phyloP scores from a whole-genome alignment of 1,140 invertebrate genomes.

The Augochlora pura region DNA sequence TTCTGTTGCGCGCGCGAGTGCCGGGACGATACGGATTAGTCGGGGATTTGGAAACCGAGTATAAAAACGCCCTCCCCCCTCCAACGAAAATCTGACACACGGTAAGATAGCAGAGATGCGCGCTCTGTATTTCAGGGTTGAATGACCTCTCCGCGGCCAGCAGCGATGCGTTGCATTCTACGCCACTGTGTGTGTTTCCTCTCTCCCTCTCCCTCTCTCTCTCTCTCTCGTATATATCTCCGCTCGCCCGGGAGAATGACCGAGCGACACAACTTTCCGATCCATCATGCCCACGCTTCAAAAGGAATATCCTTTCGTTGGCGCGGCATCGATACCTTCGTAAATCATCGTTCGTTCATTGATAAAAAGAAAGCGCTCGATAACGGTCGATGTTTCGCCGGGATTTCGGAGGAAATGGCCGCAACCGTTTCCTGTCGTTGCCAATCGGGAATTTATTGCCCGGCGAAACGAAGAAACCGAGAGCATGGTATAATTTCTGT shows the following conservation, averaged over 20 bases:
- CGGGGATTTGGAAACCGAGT: neutral
- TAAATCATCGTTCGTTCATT: neutral
- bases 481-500: no score
- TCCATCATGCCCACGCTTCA: neutral
- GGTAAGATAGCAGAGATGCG: no score
- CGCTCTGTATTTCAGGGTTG: conserved; percentile 11
- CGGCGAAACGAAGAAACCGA: no score
- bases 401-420: no score
- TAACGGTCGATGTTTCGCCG: neutral
- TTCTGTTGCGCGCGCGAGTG: neutral
- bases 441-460: no score
- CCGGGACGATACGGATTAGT: neutral
- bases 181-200: neutral
- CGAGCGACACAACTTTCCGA: neutral
- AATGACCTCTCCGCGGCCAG: conserved; percentile 8
- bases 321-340: no score
- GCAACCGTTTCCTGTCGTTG: no score
- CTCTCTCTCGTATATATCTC: no score
- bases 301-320: neutral
- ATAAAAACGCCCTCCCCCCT: neutral
- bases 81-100: neutral
- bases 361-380: neutral
- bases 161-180: neutral
- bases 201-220: no score
- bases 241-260: neutral